Conservation (phyloP, 2,113 vertebrate species). For the Nesogale talazaci region DNA sequence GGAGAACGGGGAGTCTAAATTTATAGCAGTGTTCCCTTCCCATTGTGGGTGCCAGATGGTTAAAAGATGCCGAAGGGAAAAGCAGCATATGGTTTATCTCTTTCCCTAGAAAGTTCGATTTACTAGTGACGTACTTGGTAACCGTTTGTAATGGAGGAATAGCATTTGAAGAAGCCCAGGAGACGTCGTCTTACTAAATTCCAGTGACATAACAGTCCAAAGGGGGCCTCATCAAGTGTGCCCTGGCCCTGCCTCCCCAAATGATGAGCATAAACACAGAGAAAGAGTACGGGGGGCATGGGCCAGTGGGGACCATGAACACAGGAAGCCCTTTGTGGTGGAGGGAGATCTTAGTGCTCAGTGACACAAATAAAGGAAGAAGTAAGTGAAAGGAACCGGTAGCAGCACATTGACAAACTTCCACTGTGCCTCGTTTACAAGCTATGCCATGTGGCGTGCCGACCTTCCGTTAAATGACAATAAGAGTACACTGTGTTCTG, state of each 20-base stretch:
- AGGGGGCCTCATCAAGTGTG: background rate
- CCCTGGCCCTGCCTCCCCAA: background rate
- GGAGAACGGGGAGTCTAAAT: constrained; percentile 62
- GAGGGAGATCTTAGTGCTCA: background rate
- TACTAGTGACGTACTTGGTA: constrained; percentile 65
- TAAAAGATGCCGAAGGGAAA: constrained; percentile 72
- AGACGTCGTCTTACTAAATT: constrained; percentile 59
- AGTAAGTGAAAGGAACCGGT: constrained; percentile 26
- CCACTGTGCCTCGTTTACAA: constrained; percentile 7
- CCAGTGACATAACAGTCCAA: constrained; percentile 35
- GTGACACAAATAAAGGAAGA: constrained; percentile 44
- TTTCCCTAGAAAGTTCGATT: constrained; percentile 73
- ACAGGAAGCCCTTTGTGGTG: background rate
- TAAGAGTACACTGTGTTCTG: constrained; percentile 30
- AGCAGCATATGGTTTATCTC: constrained; percentile 73
- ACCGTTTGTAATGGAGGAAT: constrained; percentile 57
- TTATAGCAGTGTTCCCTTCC: constrained; percentile 44
- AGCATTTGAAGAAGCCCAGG: constrained; percentile 32
- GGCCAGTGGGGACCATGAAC: too few relatives aligned
- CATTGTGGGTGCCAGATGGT: constrained; percentile 73
- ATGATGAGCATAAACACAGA: background rate
- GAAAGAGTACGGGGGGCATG: constrained; percentile 4
- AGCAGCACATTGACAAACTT: constrained; percentile 14
- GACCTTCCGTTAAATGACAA: background rate
- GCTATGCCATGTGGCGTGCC: constrained; percentile 2